Conservation (phyloP, 2,113 vertebrate genomes). For the Callipepla californica region DNA sequence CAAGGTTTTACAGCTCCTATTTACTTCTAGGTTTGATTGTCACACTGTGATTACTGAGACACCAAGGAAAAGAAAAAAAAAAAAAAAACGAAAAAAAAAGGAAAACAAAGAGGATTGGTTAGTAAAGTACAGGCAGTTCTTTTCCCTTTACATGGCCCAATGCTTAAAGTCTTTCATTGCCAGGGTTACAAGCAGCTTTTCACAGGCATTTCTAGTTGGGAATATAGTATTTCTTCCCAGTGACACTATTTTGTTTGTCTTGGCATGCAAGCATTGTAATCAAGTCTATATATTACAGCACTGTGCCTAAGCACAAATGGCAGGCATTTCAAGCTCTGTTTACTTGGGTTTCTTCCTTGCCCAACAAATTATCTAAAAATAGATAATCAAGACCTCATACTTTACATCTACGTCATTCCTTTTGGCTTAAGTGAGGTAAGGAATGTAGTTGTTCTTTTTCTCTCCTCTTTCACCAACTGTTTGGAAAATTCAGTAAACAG, state of each 20-base stretch:
- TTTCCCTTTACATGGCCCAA: constrained; percentile 41
- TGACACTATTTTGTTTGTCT: constrained; percentile 74
- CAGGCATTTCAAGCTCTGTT: constrained; percentile 70
- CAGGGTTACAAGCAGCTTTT: constrained; percentile 77
- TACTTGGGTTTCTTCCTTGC: constrained; percentile 69
- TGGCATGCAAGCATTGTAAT: constrained; percentile 70
- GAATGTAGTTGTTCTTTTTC: neutral
- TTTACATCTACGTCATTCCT: constrained; percentile 53
- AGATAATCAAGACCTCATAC: constrained; percentile 63
- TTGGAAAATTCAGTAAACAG: constrained; percentile 17
- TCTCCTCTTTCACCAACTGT: neutral
- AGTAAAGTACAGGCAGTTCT: constrained; percentile 70
- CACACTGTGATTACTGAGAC: neutral
- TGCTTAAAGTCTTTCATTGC: constrained; percentile 69
- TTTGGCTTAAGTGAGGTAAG: constrained; percentile 14
- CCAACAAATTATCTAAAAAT: constrained; percentile 73
- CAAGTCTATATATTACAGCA: constrained; percentile 67
- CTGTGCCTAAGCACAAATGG: constrained; percentile 36
- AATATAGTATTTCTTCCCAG: constrained; percentile 78
- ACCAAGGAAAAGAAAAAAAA: neutral
- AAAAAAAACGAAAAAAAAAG: constrained; percentile 47
- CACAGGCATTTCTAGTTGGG: constrained; percentile 72
- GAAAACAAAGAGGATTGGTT: constrained; percentile 2
- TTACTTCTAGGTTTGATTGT: neutral
- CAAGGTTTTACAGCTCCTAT: neutral